Conservation (phyloP, 1,140 invertebrate genomes). For the Eurosta solidaginis region DNA sequence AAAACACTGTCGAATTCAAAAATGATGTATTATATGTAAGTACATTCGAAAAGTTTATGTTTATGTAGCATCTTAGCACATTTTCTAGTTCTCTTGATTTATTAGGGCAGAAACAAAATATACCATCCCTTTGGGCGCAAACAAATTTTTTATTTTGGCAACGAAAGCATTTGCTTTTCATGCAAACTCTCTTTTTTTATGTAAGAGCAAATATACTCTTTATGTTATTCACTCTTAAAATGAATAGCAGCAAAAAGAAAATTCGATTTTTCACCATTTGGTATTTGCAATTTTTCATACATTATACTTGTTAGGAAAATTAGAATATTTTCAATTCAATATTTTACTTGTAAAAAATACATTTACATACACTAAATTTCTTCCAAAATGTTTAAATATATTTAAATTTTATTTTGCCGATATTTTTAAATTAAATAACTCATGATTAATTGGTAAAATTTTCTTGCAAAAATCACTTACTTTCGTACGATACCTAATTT, state of each 20-base stretch:
- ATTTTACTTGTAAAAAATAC: background rate
- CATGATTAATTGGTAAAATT: background rate
- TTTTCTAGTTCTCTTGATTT: too few relatives aligned
- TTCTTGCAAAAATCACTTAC: background rate
- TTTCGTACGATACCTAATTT: background rate
- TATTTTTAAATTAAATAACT: background rate
- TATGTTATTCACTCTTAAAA: background rate
- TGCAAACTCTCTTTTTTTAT: too few relatives aligned
- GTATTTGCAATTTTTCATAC: constrained; percentile 12
- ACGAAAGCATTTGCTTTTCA: too few relatives aligned
- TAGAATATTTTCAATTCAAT: background rate
- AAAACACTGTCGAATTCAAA: too few relatives aligned
- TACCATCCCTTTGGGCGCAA: too few relatives aligned
- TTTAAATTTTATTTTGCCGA: background rate
- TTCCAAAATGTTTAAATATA: background rate
- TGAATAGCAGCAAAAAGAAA: background rate
- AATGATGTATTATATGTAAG: too few relatives aligned
- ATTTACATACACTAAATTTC: background rate
- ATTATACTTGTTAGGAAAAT: background rate
- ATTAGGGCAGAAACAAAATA: too few relatives aligned
- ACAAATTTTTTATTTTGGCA: too few relatives aligned
- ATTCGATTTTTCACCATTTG: constrained; percentile 35
- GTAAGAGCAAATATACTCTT: background rate
- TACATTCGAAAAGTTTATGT: too few relatives aligned
- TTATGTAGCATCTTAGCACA: too few relatives aligned